Evolutionary conservation across 2,797 vertebrate species (phyloP).

Genomic region (Danio jaintianensis): DNA sequence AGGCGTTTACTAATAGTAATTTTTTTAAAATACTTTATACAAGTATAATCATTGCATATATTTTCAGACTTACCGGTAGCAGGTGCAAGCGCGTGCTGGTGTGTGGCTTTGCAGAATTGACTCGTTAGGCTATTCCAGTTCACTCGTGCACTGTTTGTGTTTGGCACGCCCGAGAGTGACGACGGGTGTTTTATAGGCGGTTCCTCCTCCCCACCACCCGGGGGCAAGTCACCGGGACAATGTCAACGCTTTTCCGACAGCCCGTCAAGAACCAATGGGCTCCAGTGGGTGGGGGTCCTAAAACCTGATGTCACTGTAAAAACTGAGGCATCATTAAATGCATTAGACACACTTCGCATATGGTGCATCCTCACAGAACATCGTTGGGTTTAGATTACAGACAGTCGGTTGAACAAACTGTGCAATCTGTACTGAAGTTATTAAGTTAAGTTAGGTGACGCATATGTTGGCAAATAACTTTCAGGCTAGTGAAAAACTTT

Average conservation of each 20-base stretch:
- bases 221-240: conserved; percentile 81
- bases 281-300: conserved; percentile 61
- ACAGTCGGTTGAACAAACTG: conserved; percentile 48
- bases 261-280: conserved; percentile 84
- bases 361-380: conserved; percentile 66
- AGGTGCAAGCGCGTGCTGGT: conserved; percentile 58
- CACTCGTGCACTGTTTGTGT: conserved; percentile 72
- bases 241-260: conserved; percentile 77
- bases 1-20: not conserved
- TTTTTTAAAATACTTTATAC: not conserved
- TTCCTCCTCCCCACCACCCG: conserved; percentile 59
- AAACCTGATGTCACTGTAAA: conserved; percentile 85
- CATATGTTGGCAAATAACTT: not conserved
- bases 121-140: conserved; percentile 73
- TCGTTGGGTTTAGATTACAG: conserved; percentile 61
- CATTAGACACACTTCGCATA: conserved; percentile 78
- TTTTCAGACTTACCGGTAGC: conserved; percentile 70
- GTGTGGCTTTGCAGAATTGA: conserved; percentile 65
- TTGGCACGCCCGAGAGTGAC: conserved; percentile 76
- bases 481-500: not conserved
- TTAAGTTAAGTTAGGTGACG: conserved; percentile 10
- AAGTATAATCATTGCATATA: not conserved
- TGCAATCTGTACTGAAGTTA: conserved; percentile 33
- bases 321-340: conserved; percentile 81
- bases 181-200: conserved; percentile 82